Percentiles rank a stretch among this genome's conserved stretches.
These are phyloP conservation scores for Orchesella flavescens DNA, from an alignment of 2,888 invertebrate genomes.

Conservation along the genomic window DNA sequence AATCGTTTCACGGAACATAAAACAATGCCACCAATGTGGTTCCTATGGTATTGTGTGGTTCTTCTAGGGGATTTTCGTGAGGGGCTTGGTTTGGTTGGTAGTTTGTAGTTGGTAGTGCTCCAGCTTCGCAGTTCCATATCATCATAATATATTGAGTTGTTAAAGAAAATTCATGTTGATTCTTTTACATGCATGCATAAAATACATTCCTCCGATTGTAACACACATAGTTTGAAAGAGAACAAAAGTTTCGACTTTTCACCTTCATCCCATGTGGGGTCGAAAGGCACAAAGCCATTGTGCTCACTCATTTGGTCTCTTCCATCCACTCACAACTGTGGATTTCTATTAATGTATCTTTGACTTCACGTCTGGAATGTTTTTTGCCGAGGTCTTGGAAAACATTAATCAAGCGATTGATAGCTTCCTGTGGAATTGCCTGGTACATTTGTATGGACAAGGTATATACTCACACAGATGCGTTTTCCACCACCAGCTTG, in stretches of 20 bases:
- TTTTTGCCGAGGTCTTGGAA: slow-evolving; percentile 16
- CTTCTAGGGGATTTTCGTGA: not conserved
- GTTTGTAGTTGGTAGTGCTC: not conserved
- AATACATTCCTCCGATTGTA: too few species aligned
- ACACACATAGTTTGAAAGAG: not conserved
- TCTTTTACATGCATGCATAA: slow-evolving; percentile 5
- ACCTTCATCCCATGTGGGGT: slow-evolving; percentile 55
- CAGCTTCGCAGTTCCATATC: not conserved
- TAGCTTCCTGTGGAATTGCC: slow-evolving; percentile 15
- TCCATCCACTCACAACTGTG: slow-evolving; percentile 7
- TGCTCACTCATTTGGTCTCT: slow-evolving; percentile 42
- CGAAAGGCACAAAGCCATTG: slow-evolving; percentile 46
- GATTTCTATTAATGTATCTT: slow-evolving; percentile 1
- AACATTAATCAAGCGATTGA: slow-evolving; percentile 49
- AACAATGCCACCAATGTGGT: slow-evolving; percentile 32
- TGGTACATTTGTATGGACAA: too few species aligned
- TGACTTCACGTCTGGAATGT: not conserved
- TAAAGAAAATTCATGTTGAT: slow-evolving; percentile 1
- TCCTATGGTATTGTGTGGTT: slow-evolving; percentile 6
- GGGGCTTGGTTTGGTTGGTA: not conserved
- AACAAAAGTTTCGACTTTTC: slow-evolving; percentile 55
- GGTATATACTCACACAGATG: too few species aligned
- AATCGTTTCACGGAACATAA: slow-evolving; percentile 54
- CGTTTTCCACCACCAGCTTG: too few species aligned
- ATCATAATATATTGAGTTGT: slow-evolving; percentile 17